Base-by-base conservation (phyloP, 2,888 invertebrate genomes). In the Dryocosmus kuriphilus region DNA sequence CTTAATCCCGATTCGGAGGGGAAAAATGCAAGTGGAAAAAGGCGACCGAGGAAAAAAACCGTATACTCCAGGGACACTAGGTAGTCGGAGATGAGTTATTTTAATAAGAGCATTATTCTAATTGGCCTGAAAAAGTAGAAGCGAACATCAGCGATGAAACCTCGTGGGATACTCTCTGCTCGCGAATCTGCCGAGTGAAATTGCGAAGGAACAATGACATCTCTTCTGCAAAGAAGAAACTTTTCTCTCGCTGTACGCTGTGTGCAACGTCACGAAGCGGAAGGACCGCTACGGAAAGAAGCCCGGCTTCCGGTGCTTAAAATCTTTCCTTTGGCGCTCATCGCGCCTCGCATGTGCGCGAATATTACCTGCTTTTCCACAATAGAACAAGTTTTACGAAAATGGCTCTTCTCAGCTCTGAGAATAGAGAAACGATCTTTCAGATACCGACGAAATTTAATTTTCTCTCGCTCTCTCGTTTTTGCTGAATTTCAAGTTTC, bases 261-360 rank as follows among this genome's bases (percentile, higher is more conserved):
- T 79, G 61, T 41, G 65, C 65, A 35, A 65, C 24, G 65, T 71
- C 60, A 81, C 46, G 27, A 57, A 76, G 61, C 76, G 78, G 76
- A 79, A 79, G 63, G 71, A 79, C 75, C 65, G 71, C 65, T 63
- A 76, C 79, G 79, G 65, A 81, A 82, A 80, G 80, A 77, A 80
- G 76, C 79, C 61, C 77, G 63, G 73, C 78, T 81, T 78, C 79
- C 80, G 78, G 80, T 78, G 78, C 79, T 80, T 79, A 79, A 80
- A 82, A 80, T 57, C 79, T 75, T 80, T 79, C 78, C 78, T 80
- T 82, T 75, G 77, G 77, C 78, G 51, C 41, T 67, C 65, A 63
- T 79, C 78, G 76, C 77, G 80, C 79, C 77, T 79, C 61, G 63
- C n/a, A 67, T 67, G 65, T 73, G 76, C 75, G 75, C 77, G 79